A percentile compares a stretch with the other conserved stretches of the same genome.
phyloP scores from a whole-genome alignment of 1,140 invertebrate genomes.

The Drosophila kanapiae region DNA sequence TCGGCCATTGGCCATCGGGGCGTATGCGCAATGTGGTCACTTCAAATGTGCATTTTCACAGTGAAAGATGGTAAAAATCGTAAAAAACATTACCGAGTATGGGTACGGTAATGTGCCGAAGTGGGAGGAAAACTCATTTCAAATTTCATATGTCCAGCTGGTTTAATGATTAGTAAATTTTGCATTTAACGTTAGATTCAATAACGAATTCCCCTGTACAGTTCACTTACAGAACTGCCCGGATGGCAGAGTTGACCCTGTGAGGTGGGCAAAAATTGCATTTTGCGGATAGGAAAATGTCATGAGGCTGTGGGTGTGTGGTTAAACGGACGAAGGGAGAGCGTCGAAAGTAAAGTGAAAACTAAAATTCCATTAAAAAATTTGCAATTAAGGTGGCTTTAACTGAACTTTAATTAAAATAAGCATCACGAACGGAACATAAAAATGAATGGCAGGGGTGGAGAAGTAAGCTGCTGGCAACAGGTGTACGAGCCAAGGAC shows the following conservation, averaged over 20 bases:
- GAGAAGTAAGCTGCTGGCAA: constrained; percentile 34
- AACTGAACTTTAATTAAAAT: constrained; percentile 49
- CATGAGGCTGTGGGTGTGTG: constrained; percentile 22
- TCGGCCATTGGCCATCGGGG: constrained; percentile 2
- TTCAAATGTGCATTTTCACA: constrained; percentile 83
- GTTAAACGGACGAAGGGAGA: constrained; percentile 36
- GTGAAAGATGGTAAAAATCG: constrained; percentile 85
- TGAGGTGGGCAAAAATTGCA: constrained; percentile 33
- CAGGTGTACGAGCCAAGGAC: constrained; percentile 56
- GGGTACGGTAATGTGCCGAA: constrained; percentile 21
- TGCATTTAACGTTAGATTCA: constrained; percentile 20
- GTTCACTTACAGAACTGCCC: constrained; percentile 35
- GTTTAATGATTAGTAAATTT: constrained; percentile 71
- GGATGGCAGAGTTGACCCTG: constrained; percentile 12
- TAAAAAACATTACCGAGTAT: constrained; percentile 59
- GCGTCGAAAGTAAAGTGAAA: constrained; percentile 34
- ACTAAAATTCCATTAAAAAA: constrained; percentile 38
- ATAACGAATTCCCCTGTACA: background rate
- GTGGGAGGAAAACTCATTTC: constrained; percentile 50
- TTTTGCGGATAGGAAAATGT: constrained; percentile 35
- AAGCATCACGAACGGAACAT: constrained; percentile 47
- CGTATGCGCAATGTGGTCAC: constrained; percentile 64
- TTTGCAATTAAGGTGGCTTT: constrained; percentile 34
- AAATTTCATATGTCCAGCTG: constrained; percentile 84
- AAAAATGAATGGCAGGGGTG: constrained; percentile 48